Percentiles rank a stretch among this genome's conserved stretches.
Conservation (phyloP, 2,113 vertebrate genomes). For the Athene noctua region DNA sequence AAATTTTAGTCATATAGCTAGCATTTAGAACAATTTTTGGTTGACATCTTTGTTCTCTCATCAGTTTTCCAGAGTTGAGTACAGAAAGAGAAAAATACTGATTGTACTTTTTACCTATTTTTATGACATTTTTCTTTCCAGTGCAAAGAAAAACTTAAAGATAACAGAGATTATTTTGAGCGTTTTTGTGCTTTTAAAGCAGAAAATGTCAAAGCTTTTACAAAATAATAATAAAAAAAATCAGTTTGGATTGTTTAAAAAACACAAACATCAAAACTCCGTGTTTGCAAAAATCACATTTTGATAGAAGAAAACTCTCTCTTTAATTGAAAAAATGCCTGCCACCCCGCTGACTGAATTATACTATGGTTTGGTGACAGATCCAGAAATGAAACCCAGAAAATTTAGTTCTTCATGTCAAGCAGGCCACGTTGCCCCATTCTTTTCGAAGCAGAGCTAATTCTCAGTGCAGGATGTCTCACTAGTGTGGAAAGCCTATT, state of each 20-base stretch:
- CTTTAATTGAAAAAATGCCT: conserved; percentile 34
- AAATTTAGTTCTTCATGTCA: neutral
- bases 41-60: neutral
- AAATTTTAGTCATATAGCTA: neutral
- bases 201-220: neutral
- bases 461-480: neutral
- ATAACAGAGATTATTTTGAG: neutral
- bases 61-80: neutral
- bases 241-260: neutral
- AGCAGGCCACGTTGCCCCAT: neutral
- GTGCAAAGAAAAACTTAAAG: neutral
- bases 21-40: neutral
- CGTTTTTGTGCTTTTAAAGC: neutral
- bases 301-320: neutral
- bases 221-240: neutral
- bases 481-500: neutral
- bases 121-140: neutral
- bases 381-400: conserved; percentile 16
- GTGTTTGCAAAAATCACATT: neutral
- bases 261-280: neutral
- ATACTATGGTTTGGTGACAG: conserved; percentile 6
- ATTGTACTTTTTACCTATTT: neutral
- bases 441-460: neutral
- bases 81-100: neutral
- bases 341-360: neutral